A percentile compares a stretch with the other conserved stretches of the same genome.
phyloP scores from a whole-genome alignment of 2,888 invertebrate genomes.

The Campoplex nolae region DNA sequence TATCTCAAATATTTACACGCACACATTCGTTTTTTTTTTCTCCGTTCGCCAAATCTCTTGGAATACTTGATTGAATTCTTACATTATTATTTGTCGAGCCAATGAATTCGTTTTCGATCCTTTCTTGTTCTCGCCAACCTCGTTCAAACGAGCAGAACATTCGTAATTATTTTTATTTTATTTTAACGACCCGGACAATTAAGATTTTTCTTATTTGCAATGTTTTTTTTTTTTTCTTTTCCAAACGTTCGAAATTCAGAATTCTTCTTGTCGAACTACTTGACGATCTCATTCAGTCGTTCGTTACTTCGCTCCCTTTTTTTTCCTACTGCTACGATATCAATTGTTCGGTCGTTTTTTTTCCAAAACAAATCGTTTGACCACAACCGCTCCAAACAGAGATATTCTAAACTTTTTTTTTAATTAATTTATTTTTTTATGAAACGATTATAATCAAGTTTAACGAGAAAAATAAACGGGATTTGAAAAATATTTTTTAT shows the following conservation, averaged over 20 bases:
- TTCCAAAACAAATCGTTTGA: background rate
- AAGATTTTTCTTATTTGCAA: background rate
- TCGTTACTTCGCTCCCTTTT: background rate
- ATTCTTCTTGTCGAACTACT: background rate
- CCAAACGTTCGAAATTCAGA: background rate
- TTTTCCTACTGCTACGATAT: too few species aligned
- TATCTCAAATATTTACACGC: constrained; percentile 49
- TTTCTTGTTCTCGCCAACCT: background rate
- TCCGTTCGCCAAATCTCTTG: background rate
- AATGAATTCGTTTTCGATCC: background rate
- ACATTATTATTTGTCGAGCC: constrained; percentile 35
- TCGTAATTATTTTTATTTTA: background rate
- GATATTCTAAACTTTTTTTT: background rate
- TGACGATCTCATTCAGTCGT: background rate
- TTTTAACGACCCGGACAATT: background rate
- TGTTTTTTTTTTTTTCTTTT: background rate
- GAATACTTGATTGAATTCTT: constrained; percentile 48
- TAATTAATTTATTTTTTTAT: background rate
- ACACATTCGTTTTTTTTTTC: constrained; percentile 38
- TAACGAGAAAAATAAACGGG: background rate
- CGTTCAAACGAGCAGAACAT: background rate
- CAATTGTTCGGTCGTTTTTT: too few species aligned
- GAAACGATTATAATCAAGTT: background rate
- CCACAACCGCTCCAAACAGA: background rate
- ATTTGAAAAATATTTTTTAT: constrained; percentile 24